These are phyloP conservation scores for Coregonus suidteri DNA, from an alignment of 2,797 vertebrate species.

Conservation along the genomic window DNA sequence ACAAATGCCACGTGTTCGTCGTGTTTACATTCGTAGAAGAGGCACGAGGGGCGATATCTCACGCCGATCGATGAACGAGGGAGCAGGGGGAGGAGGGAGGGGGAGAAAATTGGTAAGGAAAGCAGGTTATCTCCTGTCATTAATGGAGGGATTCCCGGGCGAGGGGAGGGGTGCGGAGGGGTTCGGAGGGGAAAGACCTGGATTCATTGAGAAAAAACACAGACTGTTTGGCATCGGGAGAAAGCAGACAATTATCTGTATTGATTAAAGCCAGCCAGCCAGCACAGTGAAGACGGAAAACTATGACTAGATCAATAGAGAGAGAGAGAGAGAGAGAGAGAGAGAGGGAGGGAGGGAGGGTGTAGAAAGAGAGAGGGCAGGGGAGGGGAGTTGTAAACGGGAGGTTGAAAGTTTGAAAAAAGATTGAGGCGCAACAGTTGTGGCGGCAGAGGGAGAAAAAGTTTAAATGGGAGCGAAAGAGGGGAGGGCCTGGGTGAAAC, in stretches of 20 bases:
- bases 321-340: slow-evolving; percentile 58
- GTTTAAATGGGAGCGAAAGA: slow-evolving; percentile 1
- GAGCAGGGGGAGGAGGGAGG: slow-evolving; percentile 37
- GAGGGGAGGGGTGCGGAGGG: slow-evolving; percentile 42
- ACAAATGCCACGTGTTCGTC: slow-evolving; percentile 59
- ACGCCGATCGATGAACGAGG: slow-evolving; percentile 80
- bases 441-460: slow-evolving; percentile 12
- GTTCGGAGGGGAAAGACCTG: slow-evolving; percentile 70
- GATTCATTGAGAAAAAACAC: slow-evolving; percentile 80
- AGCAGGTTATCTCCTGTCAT: slow-evolving; percentile 85
- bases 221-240: slow-evolving; percentile 81
- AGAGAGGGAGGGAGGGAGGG: slow-evolving; percentile 53
- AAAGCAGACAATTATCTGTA: slow-evolving; percentile 87
- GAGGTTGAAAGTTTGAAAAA: slow-evolving; percentile 36
- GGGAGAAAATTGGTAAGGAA: slow-evolving; percentile 82
- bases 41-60: slow-evolving; percentile 76
- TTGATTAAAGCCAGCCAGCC: slow-evolving; percentile 86
- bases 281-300: slow-evolving; percentile 81
- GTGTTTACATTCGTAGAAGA: slow-evolving; percentile 76
- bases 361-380: slow-evolving; percentile 41
- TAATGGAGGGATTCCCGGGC: slow-evolving; percentile 81
- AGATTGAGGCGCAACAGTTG: slow-evolving; percentile 38
- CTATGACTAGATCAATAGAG: slow-evolving; percentile 82
- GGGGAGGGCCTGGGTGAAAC: slow-evolving; percentile 5
- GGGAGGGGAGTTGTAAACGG: slow-evolving; percentile 41